Base-by-base conservation (phyloP, 2,113 vertebrate species). In the Chiloscyllium plagiosum region DNA sequence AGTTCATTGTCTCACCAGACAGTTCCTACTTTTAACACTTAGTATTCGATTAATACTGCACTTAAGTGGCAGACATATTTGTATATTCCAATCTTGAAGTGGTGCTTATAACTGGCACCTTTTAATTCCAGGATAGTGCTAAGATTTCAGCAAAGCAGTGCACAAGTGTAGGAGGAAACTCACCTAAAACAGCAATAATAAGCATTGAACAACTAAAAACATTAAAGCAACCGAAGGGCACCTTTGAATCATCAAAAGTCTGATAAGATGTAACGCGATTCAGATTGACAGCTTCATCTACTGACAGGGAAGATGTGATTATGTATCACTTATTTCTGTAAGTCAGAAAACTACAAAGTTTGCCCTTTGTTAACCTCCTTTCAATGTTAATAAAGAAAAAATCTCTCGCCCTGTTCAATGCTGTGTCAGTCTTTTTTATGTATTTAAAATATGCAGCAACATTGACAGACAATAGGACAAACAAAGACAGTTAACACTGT, bases 371-470 rank as follows among this genome's bases (percentile, higher is more conserved):
- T 95, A 69, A 95, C 94, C 68, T 95, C 68, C 94, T 24, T 95
- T 72, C 68, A 95, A 47, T 15, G 10, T 33, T 29, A 50, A 70
- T 37, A 33, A 95, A 95, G 69, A 72, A 68, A 66, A 47, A 47
- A 94, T 69, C 52, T 95, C 37, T 5, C 29, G 42, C 1, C 22
- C 72, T 76, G 68, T 24, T 70, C 50, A n/a, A 37, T 93, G 61
- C 65, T 22, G n/a, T 33, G 4, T 96, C 61, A 50, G 65, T 89
- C 66, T 68, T n/a, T 96, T 96, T 96, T 96, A 97, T 96, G 96
- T 97, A 96, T 96, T 96, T 96, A 96, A 96, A 96, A 96, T 97
- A 97, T 65, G 22, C 89, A 95, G 87, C 96, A 97, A 96, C 96
- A 96, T 96, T 83, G 76, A 85, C 15, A 96, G 97, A 97, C 96